phyloP scores from a whole-genome alignment of 2,888 invertebrate species.

The Stratiomys singularior region DNA sequence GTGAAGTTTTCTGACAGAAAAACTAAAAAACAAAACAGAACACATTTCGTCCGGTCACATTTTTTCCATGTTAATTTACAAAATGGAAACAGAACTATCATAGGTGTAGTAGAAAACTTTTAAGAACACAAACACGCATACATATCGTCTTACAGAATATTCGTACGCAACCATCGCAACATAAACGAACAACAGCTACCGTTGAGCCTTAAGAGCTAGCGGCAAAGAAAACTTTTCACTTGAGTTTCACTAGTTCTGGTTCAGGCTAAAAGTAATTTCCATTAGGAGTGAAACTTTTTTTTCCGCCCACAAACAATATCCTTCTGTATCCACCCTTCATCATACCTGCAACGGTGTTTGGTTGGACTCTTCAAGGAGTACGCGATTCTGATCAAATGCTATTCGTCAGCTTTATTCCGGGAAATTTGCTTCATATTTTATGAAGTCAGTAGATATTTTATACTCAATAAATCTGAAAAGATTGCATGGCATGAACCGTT shows the following conservation, averaged over 20 bases:
- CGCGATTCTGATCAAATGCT: background rate
- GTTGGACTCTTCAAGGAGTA: background rate
- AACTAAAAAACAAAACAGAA: background rate
- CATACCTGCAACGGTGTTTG: background rate
- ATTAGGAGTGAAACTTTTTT: slow-evolving; percentile 16
- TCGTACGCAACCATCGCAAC: too few species aligned
- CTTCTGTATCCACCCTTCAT: background rate
- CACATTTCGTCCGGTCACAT: background rate
- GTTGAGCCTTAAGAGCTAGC: background rate
- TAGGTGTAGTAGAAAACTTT: background rate
- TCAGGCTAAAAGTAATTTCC: slow-evolving; percentile 36
- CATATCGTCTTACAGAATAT: background rate
- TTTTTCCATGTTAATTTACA: background rate
- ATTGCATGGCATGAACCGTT: too few species aligned
- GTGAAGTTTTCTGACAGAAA: background rate
- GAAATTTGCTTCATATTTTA: background rate
- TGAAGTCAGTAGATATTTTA: too few species aligned
- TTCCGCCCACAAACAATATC: background rate
- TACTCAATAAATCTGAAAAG: too few species aligned
- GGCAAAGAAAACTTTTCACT: slow-evolving; percentile 26
- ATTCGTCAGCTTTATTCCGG: slow-evolving; percentile 5
- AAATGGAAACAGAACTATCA: background rate
- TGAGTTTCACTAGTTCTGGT: slow-evolving; percentile 17
- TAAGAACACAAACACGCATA: background rate
- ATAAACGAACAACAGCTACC: background rate